Base-by-base conservation (phyloP, 2,888 invertebrate species). In the Pristionchus maxplancki region DNA sequence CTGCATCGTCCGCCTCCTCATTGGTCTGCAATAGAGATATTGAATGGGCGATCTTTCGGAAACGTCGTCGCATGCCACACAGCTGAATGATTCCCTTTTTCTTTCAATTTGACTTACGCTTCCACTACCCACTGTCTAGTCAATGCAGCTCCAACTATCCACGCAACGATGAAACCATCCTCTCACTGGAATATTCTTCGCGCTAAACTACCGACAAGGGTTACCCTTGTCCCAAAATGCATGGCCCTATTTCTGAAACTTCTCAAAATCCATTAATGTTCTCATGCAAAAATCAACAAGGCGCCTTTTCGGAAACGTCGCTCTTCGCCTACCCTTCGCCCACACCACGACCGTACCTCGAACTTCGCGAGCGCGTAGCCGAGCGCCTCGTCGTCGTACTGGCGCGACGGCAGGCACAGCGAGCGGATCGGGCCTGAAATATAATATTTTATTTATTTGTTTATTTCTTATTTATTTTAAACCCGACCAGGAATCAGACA, bases 321-420 rank as follows among this genome's bases (percentile, higher is more conserved):
- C 50, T 24, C 58, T 58, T 24, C 6, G 24, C 1, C 24, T 17
- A 67, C 31, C 67, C 1, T 11, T 13, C 15, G 15, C n/a, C 13
- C 34, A 67, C 67, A 34, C 34, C 31, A 31, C 67, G 28, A 64
- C 62, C 64, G 67, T 15, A 67, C 67, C 67, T 67, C 67, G 67
- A 67, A 67, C 34, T 67, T 67, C 31, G 34, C 67, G 67, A 67
- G 34, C 67, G 67, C 67, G 67, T 34, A 67, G 67, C 67, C 67
- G 67, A 34, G 31, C 34, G 67, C 31, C 67, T 34, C 31, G 67
- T 34, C 31, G 17, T 31, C 31, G 34, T 67, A 67, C 58, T 58
- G 58, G n/a, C 58, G 58, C 24, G 58, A 24, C 24, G 58, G 58
- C n/a, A 58, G 24, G 67, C 67, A 34, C 31, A 67, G 67, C 31